Evolutionary conservation across 2,888 invertebrate genomes (phyloP).

Genomic region (Cryptus armator): DNA sequence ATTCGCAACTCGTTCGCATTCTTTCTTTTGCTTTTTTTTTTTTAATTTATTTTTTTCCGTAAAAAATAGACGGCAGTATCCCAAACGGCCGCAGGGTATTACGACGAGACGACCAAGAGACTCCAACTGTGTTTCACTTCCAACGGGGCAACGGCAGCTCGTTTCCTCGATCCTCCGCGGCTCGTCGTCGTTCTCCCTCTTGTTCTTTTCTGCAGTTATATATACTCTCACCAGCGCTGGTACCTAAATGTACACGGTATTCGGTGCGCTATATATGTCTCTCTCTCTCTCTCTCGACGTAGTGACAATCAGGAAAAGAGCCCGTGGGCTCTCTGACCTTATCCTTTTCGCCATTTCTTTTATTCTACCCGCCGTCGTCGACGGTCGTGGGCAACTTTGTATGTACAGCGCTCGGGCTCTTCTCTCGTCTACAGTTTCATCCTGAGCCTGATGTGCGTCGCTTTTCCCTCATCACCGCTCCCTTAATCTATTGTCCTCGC

Average conservation of each 20-base stretch:
- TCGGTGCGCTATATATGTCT: background rate
- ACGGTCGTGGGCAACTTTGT: constrained; percentile 59
- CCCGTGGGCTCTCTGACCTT: constrained; percentile 63
- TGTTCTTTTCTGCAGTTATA: constrained; percentile 60
- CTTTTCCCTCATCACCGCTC: constrained; percentile 36
- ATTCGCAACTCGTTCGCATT: constrained; percentile 36
- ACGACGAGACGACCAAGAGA: constrained; percentile 49
- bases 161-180: constrained; percentile 58
- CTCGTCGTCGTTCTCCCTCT: constrained; percentile 51
- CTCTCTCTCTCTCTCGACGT: constrained; percentile 4
- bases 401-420: background rate
- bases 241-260: constrained; percentile 18
- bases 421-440: constrained; percentile 40
- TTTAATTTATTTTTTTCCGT: constrained; percentile 1
- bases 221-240: constrained; percentile 5
- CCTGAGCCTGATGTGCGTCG: constrained; percentile 38
- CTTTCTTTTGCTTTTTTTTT: constrained; percentile 29
- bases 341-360: constrained; percentile 64
- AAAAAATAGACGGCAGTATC: constrained; percentile 50
- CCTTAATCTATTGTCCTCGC: constrained; percentile 49
- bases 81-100: constrained; percentile 56
- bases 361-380: constrained; percentile 55
- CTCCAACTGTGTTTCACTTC: constrained; percentile 39
- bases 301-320: constrained; percentile 64
- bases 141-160: constrained; percentile 36